Evolutionary conservation across 2,888 invertebrate species (phyloP).

Genomic region (Allygus modestus): DNA sequence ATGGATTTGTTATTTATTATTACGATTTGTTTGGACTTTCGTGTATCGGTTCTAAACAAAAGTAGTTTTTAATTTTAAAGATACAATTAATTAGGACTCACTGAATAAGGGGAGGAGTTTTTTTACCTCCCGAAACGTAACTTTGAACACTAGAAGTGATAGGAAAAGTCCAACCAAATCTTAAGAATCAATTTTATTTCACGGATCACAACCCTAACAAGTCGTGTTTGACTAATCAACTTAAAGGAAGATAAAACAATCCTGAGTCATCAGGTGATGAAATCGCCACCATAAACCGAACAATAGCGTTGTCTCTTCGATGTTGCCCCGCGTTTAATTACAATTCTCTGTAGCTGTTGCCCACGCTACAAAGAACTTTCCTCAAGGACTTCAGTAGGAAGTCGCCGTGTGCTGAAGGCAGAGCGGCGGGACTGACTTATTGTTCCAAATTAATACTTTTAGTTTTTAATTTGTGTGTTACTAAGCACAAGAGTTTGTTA

Average conservation of each 20-base stretch:
- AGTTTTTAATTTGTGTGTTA: background rate
- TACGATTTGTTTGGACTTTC: no score
- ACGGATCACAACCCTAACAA: no score
- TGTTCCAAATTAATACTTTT: background rate
- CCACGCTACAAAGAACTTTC: background rate
- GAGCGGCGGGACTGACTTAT: background rate
- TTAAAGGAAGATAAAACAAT: background rate
- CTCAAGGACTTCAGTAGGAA: slow-evolving; percentile 6
- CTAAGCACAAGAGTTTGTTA: background rate
- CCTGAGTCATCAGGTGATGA: background rate
- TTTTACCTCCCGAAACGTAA: no score
- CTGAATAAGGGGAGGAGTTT: no score
- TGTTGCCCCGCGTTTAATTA: background rate
- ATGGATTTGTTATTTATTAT: no score
- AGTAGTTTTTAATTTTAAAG: no score
- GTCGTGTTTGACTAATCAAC: no score
- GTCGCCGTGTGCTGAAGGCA: background rate
- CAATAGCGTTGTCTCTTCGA: background rate
- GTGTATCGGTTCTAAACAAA: no score
- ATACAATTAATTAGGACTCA: no score
- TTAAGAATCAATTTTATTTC: no score
- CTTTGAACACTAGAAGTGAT: no score
- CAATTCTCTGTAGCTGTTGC: background rate
- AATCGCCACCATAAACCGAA: background rate
- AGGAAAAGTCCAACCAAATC: no score